Conservation (phyloP, 2,888 invertebrate genomes). For the Pterostichus madidus region DNA sequence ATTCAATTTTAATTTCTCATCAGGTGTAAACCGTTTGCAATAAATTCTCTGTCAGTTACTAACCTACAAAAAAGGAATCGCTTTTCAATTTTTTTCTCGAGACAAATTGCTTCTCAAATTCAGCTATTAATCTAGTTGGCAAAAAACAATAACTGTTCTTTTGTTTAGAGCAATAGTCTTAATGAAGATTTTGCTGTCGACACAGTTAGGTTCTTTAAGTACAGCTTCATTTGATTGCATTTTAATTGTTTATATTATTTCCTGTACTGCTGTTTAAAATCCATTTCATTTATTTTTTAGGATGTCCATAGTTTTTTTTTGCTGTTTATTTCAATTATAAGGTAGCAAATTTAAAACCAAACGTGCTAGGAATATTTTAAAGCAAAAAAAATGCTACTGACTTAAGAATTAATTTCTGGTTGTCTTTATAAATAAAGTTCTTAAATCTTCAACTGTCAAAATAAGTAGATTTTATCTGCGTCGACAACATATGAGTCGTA, state of each 20-base stretch:
- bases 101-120: constrained; percentile 40
- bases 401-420: too few species aligned
- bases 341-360: background rate
- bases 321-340: background rate
- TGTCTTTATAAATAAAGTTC: too few species aligned
- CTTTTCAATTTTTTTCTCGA: constrained; percentile 35
- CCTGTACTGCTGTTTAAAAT: background rate
- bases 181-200: constrained; percentile 15
- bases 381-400: too few species aligned
- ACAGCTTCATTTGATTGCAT: constrained; percentile 33
- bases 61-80: constrained; percentile 5
- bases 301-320: background rate
- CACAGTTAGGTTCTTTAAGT: background rate
- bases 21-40: constrained; percentile 27
- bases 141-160: constrained; percentile 53
- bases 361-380: too few species aligned
- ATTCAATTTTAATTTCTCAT: constrained; percentile 16
- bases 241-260: constrained; percentile 24
- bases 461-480: background rate
- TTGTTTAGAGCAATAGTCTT: constrained; percentile 29
- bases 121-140: constrained; percentile 39
- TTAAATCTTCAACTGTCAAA: too few species aligned
- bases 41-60: constrained; percentile 3
- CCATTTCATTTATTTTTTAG: background rate
- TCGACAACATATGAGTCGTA: background rate